Conservation (phyloP, 2,113 vertebrate genomes). For the Hassar affinis region DNA sequence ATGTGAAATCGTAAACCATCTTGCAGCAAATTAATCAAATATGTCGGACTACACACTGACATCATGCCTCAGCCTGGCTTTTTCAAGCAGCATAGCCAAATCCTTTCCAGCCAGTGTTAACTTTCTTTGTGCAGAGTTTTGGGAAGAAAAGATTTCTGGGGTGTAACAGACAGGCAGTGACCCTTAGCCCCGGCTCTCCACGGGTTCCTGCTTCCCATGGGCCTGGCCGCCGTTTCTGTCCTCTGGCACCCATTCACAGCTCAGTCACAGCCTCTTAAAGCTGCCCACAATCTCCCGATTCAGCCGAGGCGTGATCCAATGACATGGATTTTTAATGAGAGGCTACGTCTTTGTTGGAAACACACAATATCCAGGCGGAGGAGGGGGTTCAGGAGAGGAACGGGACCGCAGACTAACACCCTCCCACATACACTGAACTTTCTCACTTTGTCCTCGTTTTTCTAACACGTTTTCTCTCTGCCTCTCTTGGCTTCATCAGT, state of each 20-base stretch:
- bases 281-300: conserved; percentile 41
- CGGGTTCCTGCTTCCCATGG: conserved; percentile 47
- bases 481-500: conserved; percentile 28
- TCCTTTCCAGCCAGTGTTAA: conserved; percentile 38
- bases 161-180: conserved; percentile 47
- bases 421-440: conserved; percentile 34
- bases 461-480: neutral
- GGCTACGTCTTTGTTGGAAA: conserved; percentile 57
- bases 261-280: conserved; percentile 49
- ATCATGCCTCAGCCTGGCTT: conserved; percentile 14
- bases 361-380: conserved; percentile 47
- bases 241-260: conserved; percentile 48
- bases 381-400: conserved; percentile 27
- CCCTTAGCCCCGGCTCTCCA: conserved; percentile 38
- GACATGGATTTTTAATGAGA: conserved; percentile 60
- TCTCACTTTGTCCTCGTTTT: conserved; percentile 36
- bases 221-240: conserved; percentile 35
- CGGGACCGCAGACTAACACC: conserved; percentile 21
- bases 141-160: conserved; percentile 36
- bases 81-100: conserved; percentile 12
- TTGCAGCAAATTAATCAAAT: neutral
- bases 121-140: conserved; percentile 32
- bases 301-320: conserved; percentile 56
- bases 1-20: neutral
- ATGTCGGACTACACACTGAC: neutral